phyloP scores from a whole-genome alignment of 2,888 invertebrate species.

The Priocnemis perturbator region DNA sequence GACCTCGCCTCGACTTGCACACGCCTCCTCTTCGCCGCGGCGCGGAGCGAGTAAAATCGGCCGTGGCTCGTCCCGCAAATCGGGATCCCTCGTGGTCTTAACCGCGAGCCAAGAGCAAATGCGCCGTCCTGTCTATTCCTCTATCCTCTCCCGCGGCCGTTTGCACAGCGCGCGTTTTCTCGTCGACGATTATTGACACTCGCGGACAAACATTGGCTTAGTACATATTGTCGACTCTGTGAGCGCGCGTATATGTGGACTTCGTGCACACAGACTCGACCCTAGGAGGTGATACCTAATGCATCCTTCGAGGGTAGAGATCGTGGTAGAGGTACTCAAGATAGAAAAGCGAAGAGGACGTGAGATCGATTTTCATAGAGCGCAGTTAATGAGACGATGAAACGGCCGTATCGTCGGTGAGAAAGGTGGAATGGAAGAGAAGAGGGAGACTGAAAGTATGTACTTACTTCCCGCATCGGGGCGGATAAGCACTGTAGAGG shows the following conservation, averaged over 20 bases:
- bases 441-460: background rate
- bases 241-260: conserved; percentile 7
- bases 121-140: background rate
- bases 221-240: conserved; percentile 20
- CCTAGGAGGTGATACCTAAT: conserved; percentile 8
- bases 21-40: background rate
- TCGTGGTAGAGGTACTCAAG: too few species aligned
- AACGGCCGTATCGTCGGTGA: background rate
- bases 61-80: background rate
- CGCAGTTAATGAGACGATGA: background rate
- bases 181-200: conserved; percentile 39
- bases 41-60: background rate
- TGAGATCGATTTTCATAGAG: too few species aligned
- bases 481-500: too few species aligned
- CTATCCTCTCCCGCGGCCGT: conserved; percentile 12
- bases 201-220: conserved; percentile 34
- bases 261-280: background rate
- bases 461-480: too few species aligned
- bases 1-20: background rate
- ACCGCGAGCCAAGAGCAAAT: background rate
- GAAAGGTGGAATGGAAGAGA: background rate
- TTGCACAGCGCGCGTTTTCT: conserved; percentile 33
- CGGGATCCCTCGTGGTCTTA: conserved; percentile 3
- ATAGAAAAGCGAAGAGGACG: too few species aligned
- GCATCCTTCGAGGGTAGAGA: conserved; percentile 1